These are phyloP conservation scores for Heterodera carotae DNA, from an alignment of 1,140 invertebrate species.

Conservation along the genomic window DNA sequence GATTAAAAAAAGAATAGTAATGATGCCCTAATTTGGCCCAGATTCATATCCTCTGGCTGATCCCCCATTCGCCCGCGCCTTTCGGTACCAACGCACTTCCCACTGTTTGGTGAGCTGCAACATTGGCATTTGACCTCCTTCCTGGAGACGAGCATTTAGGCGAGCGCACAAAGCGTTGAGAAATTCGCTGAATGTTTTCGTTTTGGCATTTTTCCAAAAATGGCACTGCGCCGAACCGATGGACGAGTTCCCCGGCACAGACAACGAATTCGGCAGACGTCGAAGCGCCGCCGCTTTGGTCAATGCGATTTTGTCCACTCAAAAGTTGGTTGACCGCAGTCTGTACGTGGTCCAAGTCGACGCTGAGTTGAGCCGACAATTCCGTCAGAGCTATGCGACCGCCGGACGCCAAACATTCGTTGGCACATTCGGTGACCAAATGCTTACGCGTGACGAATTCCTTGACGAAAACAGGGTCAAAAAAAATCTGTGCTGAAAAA, in stretches of 20 bases:
- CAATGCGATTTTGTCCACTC: constrained; percentile 23
- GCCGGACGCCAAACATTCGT: constrained; percentile 47
- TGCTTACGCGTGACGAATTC: constrained; percentile 92
- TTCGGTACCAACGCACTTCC: constrained; percentile 12
- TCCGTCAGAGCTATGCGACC: constrained; percentile 50
- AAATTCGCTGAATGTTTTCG: constrained; percentile 39
- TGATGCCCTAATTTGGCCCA: no score
- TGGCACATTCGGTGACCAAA: constrained; percentile 68
- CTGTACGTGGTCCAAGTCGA: constrained; percentile 33
- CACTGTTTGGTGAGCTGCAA: constrained; percentile 39
- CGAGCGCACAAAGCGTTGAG: constrained; percentile 40
- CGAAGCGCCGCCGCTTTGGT: constrained; percentile 14
- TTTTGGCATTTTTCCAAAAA: neutral
- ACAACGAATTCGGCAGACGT: constrained; percentile 38
- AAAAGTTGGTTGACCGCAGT: constrained; percentile 19
- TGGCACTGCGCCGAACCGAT: constrained; percentile 41
- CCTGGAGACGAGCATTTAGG: constrained; percentile 42
- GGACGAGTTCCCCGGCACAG: constrained; percentile 48
- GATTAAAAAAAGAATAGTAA: no score
- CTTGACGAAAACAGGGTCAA: constrained; percentile 40
- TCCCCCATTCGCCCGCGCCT: neutral
- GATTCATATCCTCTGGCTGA: neutral
- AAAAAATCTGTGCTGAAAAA: no score
- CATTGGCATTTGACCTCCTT: constrained; percentile 49
- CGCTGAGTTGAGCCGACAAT: constrained; percentile 42